Base-by-base conservation (phyloP, 2,797 vertebrate species). In the Remorina albescens region DNA sequence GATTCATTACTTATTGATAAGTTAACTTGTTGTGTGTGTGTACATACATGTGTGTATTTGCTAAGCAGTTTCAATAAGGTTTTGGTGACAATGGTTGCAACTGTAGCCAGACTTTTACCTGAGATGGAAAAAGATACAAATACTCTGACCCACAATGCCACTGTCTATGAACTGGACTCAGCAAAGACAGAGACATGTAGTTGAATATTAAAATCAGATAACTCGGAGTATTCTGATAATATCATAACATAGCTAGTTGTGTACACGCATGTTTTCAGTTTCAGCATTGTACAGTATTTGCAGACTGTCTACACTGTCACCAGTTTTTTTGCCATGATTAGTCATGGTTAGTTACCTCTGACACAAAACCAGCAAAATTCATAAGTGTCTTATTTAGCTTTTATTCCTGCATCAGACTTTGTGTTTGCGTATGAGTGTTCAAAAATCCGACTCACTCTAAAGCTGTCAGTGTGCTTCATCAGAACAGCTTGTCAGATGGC, bases 81-180 rank as follows among this genome's bases (percentile, higher is more conserved):
- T 44, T 49, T 11, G 13, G 54, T 51, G 61, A 80, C 71, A 59
- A 61, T 64, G 67, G 57, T 49, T 85, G 87, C 85, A 90, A 91
- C 84, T 64, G 23, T 69, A 91, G 68, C 72, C 61, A 7, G 18
- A 68, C 64, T 41, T 60, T 81, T 57, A 75, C 50, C 74, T 65
- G 60, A 42, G 66, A 71, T 76, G 83, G 63, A 89, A 90, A 82
- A 66, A 57, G 75, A 88, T 61, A 68, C 71, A 2, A 11, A 61
- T 26, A 68, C 66, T 59, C 26, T 70, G 51, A 77, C 32, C 36
- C 21, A 7, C 34, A 49, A n/a, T 28, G 39, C 12, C 1, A 7
- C 57, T 1, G 0, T 58, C 37, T 66, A 9, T 73, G 30, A 46
- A 30, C 32, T 57, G 32, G 8, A 39, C 41, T 70, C 21, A 49